Conservation (phyloP, 2,888 invertebrate species). For the Keiferia lycopersicella region DNA sequence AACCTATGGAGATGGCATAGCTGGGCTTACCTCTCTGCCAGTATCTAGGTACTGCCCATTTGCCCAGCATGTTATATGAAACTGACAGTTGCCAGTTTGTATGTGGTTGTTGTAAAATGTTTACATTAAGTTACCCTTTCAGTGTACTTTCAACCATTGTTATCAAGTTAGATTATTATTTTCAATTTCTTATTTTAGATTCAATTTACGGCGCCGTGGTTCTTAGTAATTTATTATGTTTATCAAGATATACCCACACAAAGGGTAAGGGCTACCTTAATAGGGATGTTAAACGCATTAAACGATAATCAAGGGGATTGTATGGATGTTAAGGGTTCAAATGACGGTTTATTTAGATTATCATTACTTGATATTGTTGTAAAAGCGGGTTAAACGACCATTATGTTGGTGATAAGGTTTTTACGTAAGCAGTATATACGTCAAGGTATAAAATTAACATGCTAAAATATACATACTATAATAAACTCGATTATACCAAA, state of each 20-base stretch:
- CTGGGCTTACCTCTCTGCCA: too few species aligned
- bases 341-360: conserved; percentile 7
- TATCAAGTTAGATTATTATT: not conserved
- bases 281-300: not conserved
- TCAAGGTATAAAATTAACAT: not conserved
- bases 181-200: not conserved
- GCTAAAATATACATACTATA: not conserved
- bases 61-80: too few species aligned
- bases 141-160: too few species aligned
- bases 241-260: not conserved
- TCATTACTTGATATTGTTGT: conserved; percentile 6
- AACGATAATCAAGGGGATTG: conserved; percentile 6
- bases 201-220: not conserved
- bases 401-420: conserved; percentile 1
- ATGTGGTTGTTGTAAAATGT: too few species aligned
- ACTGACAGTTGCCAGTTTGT: too few species aligned
- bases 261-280: not conserved
- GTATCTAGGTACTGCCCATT: too few species aligned
- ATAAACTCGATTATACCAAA: not conserved
- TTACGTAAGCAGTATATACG: not conserved
- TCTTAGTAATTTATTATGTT: not conserved
- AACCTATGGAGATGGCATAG: too few species aligned
- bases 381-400: not conserved
- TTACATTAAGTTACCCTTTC: too few species aligned
- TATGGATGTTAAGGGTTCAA: not conserved